These are phyloP conservation scores for Ia io DNA, from an alignment of 2,113 vertebrate species.

Conservation along the genomic window DNA sequence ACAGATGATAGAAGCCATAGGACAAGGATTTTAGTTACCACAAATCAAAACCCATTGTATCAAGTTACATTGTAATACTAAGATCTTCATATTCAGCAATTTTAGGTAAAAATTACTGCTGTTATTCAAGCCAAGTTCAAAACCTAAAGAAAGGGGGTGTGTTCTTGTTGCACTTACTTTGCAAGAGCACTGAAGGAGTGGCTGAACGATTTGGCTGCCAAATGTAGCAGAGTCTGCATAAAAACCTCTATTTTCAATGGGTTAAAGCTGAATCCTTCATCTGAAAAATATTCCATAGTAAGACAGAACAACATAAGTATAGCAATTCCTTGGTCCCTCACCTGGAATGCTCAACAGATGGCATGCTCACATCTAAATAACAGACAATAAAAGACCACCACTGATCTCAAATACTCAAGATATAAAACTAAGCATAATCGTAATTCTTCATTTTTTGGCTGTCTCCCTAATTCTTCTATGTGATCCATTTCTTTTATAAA, in stretches of 20 bases:
- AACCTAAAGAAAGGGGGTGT: not conserved
- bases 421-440: constrained; percentile 1
- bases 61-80: not conserved
- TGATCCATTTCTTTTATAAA: constrained; percentile 20
- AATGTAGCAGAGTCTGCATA: constrained; percentile 93
- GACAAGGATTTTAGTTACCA: not conserved
- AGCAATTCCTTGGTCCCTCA: not conserved
- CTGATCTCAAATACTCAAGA: constrained; percentile 13
- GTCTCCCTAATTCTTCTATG: not conserved
- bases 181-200: constrained; percentile 98
- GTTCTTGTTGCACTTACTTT: constrained; percentile 91
- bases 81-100: not conserved
- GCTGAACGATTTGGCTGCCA: constrained; percentile 98
- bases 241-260: constrained; percentile 98
- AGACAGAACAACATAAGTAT: not conserved
- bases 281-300: constrained; percentile 81
- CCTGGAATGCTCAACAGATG: not conserved
- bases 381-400: not conserved
- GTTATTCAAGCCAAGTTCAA: not conserved
- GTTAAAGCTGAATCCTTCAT: constrained; percentile 96
- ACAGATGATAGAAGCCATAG: not conserved
- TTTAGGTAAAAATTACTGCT: not conserved
- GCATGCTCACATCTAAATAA: not conserved
- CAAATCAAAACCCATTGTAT: not conserved
- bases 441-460: not conserved